Evolutionary conservation across 2,113 vertebrate genomes (phyloP), one percentile per base, ranked within the genome.

Genomic region (Uropsilus gracilis): DNA sequence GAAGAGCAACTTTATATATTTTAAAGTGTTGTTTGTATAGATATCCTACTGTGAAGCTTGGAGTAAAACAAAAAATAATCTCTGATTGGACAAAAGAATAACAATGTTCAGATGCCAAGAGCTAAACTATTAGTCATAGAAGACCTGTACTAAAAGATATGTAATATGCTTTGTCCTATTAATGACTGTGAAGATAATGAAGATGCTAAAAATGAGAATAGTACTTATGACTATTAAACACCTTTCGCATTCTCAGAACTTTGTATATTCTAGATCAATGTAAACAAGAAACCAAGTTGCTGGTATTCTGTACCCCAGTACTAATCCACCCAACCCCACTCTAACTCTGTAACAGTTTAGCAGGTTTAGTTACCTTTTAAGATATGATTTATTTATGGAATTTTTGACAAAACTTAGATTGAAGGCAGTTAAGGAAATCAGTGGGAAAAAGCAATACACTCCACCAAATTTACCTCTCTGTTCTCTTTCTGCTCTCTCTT

Each of bases 241-340:
- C 48, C 5, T 66, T 10, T 8, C 42, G 63, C 48, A 26, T 37
- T 32, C 10, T 92, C 64, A 18, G 10, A 75, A 72, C 18, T 90
- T 68, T 86, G 24, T 84, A 69, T 46, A 53, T 0, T 39, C 6
- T 76, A 66, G 5, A 0, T 86, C 22, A 48, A 69, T 14, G 3
- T 57, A 18, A 48, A 57, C 6, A 37, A 72, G 8, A 84, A 22
- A 13, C 3, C 24, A 39, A n/a, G 5, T 22, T 6, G 4, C 3
- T 87, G 12, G 0, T 50, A 61, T 10, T 66, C 53, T 86, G 28
- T 0, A 34, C 37, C 30, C 2, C 1, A 39, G 34, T 48, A 17
- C 53, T 6, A 16, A 2, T 30, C 26, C 1, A 55, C 2, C 0
- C 2, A 7, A 11, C 0, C 8, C 13, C 34, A 48, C 2, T 2